Evolutionary conservation across 1,140 invertebrate genomes (phyloP), one percentile per base, ranked within the genome.

Genomic region (Formica exsecta): DNA sequence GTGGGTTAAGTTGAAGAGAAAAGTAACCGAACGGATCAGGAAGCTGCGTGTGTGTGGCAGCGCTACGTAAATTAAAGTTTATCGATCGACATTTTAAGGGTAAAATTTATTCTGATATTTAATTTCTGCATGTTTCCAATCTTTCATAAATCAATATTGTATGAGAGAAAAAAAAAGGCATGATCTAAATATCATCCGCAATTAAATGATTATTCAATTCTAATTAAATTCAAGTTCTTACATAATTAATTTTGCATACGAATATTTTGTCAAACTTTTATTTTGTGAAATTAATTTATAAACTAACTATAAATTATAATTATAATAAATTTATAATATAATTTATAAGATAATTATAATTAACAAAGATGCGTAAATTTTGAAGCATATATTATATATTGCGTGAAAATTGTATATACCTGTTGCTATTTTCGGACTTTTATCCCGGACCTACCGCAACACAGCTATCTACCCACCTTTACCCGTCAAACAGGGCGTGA

Each of bases 391-490:
- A 11, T 13, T 16, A 16, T 29, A 16, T 57, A 57, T 57, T 57
- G 19, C 13, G 5, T 22, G 8, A 62, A 25, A 62, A 25, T 16
- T 13, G 79, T 90, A 51, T 90, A 51, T 81, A 90, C 88, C 88
- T 90, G 89, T 90, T 90, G 88, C 89, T 87, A 85, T 85, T 85
- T 87, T 87, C 59, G 88, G 73, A 73, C 70, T 77, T 90, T 87
- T 77, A 87, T 89, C 74, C 88, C 71, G 75, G 81, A 90, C 86
- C 89, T 87, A 90, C 84, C 86, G 59, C 89, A 90, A 90, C 62
- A 83, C 48, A 51, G 3, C 48, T 19, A 51, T 65, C 57, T 76
- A 76, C 38, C 44, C 76, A 79, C 62, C 80, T 87, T 90, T 62
- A 85, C 62, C 88, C 88, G 89, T 89, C 75, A 89, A 89, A 83